Base-by-base conservation (phyloP, 2,113 vertebrate species). In the Lagopus leucura region DNA sequence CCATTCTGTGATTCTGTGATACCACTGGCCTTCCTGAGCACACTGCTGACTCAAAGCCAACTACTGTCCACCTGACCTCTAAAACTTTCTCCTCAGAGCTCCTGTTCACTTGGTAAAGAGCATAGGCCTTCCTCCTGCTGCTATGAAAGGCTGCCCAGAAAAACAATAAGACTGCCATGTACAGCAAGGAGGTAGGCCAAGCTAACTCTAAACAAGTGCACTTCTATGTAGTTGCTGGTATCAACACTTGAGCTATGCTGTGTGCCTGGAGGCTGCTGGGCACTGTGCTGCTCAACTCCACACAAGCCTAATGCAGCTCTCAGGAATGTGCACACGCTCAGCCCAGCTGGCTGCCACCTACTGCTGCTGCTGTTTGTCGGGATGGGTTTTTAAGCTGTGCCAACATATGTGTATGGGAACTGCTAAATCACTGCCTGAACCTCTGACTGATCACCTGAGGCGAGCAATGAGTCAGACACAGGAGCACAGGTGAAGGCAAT, bases 171-270 rank as follows among this genome's bases (percentile, higher is more conserved):
- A 64, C 2, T 16, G 18, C 63, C 15, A 11, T 0, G 3, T 61
- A 45, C 3, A 54, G 5, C 13, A 13, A 40, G 1, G 4, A 58
- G 8, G 8, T 5, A 38, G 0, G 1, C 9, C 13, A 42, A 48
- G 21, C 6, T 27, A 28, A 21, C 6, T 10, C 61, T 34, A 47
- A 28, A 55, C 28, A 55, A 30, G 16, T 10, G 28, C 28, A 32
- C 16, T 77, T 77, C 30, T 17, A 30, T 4, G 21, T 77, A 43
- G 45, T 8, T 63, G 15, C 18, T 21, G 45, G 8, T 6, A 69
- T 10, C 11, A 34, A n/a, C 8, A 4, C 32, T 27, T 69, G 28
- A 14, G 43, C 10, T 48, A 11, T 25, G 43, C 65, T 28, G 19
- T 28, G 16, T 22, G n/a, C 32, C 61, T 5, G 61, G 36, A 64